A percentile compares a stretch with the other conserved stretches of the same genome.
Conservation (phyloP, 2,797 vertebrate species). For the Clarias fuscus region DNA sequence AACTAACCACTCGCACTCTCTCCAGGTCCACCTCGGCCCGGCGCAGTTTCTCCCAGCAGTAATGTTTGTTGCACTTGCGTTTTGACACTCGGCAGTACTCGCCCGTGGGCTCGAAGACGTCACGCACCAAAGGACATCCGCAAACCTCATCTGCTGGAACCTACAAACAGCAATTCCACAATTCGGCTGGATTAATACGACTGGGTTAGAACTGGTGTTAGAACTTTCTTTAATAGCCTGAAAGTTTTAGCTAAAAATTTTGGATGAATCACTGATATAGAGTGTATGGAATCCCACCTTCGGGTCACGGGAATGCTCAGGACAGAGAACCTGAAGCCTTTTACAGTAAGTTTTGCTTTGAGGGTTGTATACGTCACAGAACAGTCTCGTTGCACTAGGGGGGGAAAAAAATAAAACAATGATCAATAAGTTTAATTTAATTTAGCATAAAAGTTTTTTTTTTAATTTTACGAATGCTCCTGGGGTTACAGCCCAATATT, state of each 20-base stretch:
- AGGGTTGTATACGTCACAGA: slow-evolving; percentile 92
- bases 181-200: background rate
- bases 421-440: background rate
- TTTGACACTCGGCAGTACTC: slow-evolving; percentile 92
- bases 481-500: too few species aligned
- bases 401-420: background rate
- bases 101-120: slow-evolving; percentile 89
- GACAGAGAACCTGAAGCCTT: slow-evolving; percentile 88
- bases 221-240: background rate
- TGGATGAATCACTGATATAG: background rate
- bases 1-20: slow-evolving; percentile 81
- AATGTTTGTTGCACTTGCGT: slow-evolving; percentile 90
- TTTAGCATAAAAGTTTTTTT: background rate
- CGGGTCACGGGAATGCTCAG: slow-evolving; percentile 88
- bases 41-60: slow-evolving; percentile 93
- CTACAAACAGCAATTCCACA: slow-evolving; percentile 60
- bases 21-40: slow-evolving; percentile 91
- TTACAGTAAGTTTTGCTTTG: slow-evolving; percentile 94
- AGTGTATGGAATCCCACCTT: slow-evolving; percentile 71
- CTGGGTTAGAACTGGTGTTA: background rate
- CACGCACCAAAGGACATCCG: slow-evolving; percentile 88
- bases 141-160: slow-evolving; percentile 89
- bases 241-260: background rate
- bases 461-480: background rate
- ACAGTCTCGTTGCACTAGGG: slow-evolving; percentile 83